Evolutionary conservation across 1,140 invertebrate species (phyloP).

Genomic region (Procambarus virginalis): DNA sequence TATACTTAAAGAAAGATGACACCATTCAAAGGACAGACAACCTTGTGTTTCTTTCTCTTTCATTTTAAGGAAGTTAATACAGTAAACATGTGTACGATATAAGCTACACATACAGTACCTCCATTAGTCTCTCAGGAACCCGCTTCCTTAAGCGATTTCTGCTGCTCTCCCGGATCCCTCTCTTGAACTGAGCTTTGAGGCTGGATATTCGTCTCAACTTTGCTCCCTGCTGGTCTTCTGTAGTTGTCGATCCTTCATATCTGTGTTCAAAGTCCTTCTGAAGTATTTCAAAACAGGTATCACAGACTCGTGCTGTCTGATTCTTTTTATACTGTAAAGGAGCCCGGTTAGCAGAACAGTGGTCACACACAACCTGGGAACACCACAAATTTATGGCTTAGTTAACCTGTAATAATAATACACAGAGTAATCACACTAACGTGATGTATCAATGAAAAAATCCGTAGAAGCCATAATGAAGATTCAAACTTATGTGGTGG

Average conservation of each 20-base stretch:
- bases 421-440: too few species aligned
- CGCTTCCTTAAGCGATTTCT: constrained; percentile 72
- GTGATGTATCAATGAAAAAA: too few species aligned
- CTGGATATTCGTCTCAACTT: constrained; percentile 21
- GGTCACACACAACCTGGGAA: constrained; percentile 80
- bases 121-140: constrained; percentile 74
- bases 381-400: not conserved
- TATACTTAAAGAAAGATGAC: too few species aligned
- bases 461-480: too few species aligned
- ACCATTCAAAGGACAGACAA: too few species aligned
- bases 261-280: constrained; percentile 72
- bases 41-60: too few species aligned
- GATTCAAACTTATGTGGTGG: too few species aligned
- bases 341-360: constrained; percentile 82
- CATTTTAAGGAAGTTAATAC: too few species aligned
- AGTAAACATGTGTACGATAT: too few species aligned
- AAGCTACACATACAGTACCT: constrained; percentile 70
- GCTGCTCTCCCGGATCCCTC: constrained; percentile 64
- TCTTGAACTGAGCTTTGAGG: constrained; percentile 72
- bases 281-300: constrained; percentile 78
- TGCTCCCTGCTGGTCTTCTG: constrained; percentile 5
- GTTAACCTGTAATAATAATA: not conserved
- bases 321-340: constrained; percentile 81
- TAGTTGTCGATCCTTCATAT: not conserved
- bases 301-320: constrained; percentile 78